These are phyloP conservation scores for Bubo blakistoni DNA, from an alignment of 2,113 vertebrate species.

Conservation along the genomic window DNA sequence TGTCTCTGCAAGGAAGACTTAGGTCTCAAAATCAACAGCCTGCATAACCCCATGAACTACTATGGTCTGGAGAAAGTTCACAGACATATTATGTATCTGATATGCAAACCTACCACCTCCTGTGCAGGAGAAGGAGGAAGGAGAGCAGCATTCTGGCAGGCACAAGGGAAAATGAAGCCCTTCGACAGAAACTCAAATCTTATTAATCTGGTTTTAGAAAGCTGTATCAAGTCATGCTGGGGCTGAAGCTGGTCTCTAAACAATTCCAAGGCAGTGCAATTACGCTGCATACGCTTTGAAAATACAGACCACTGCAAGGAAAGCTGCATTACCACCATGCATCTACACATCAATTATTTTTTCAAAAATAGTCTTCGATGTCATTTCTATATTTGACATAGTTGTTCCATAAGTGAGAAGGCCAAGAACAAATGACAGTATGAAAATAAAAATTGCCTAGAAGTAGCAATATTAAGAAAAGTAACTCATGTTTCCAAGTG, in stretches of 20 bases:
- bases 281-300: neutral
- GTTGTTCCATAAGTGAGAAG: neutral
- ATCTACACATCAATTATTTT: neutral
- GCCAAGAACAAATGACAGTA: neutral
- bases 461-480: neutral
- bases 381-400: neutral
- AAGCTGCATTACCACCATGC: neutral
- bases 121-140: neutral
- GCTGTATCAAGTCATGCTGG: neutral
- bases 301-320: neutral
- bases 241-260: neutral
- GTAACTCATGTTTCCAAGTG: neutral
- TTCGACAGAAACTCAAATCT: neutral
- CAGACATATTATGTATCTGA: neutral
- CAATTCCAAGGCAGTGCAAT: neutral
- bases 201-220: neutral
- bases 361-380: neutral
- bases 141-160: neutral
- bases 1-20: neutral
- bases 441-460: neutral
- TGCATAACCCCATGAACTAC: accelerated
- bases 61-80: neutral
- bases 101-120: neutral
- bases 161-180: neutral
- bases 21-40: neutral